A percentile compares a stretch with the other conserved stretches of the same genome.
Evolutionary conservation across 2,888 invertebrate genomes (phyloP).

Genomic region (Archips xylosteana): DNA sequence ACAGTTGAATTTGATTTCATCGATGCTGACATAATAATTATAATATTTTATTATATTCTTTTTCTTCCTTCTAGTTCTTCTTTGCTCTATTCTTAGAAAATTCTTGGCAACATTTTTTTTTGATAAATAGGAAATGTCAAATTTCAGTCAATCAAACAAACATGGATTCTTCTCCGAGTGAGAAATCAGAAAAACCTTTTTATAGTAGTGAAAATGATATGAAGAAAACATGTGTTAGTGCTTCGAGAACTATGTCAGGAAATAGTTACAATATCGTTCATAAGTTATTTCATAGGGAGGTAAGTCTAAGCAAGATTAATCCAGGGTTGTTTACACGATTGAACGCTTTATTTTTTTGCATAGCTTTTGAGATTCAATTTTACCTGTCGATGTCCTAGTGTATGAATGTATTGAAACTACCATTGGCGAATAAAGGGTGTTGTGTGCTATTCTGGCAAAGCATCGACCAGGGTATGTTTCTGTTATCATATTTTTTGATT

Average conservation of each 20-base stretch:
- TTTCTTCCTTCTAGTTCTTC: background rate
- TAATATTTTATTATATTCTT: background rate
- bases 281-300: slow-evolving; percentile 87
- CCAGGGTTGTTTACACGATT: slow-evolving; percentile 48
- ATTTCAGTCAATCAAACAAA: slow-evolving; percentile 81
- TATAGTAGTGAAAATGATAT: slow-evolving; percentile 62
- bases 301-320: slow-evolving; percentile 62
- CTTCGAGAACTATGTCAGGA: slow-evolving; percentile 58
- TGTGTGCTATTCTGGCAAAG: background rate
- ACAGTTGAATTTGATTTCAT: background rate
- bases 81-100: background rate
- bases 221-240: slow-evolving; percentile 61
- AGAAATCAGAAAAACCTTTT: slow-evolving; percentile 67
- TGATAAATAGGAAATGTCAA: slow-evolving; percentile 55
- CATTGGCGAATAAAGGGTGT: slow-evolving; percentile 8
- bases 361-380: slow-evolving; percentile 24
- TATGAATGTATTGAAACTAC: slow-evolving; percentile 7
- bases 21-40: background rate
- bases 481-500: slow-evolving; percentile 8
- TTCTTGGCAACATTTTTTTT: slow-evolving; percentile 43
- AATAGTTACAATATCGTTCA: slow-evolving; percentile 72
- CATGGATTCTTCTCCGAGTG: slow-evolving; percentile 76
- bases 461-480: background rate
- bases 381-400: slow-evolving; percentile 25
- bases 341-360: slow-evolving; percentile 48